Base-by-base conservation (phyloP, 64 coral and sea anemone species). In the Montipora capricornis region DNA sequence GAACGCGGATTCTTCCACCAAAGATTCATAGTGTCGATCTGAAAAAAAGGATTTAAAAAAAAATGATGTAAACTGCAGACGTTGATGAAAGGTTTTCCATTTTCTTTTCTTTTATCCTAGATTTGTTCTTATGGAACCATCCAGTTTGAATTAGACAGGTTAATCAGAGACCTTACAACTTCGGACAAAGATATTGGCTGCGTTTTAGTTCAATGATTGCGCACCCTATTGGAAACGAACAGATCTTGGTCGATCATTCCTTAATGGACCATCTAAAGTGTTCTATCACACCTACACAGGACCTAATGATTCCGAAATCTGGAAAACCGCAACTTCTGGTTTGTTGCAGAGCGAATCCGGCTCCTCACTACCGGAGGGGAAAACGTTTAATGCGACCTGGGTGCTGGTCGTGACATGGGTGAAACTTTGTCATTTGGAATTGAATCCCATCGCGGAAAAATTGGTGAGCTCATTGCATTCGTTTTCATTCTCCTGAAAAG, bases 111-210 rank as follows among this genome's bases (percentile, higher is more conserved):
- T 45, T 11, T 0, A 48, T 67, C 15, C n/a, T 6, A 94, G 92
- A 60, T 89, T 26, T 94, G 92, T 48, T 67, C 62, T 1, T 81
- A 82, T 80, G 92, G 92, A n/a, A 22, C 73, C 8, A 94, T 94
- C 48, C 83, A 85, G 67, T 94, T 94, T 14, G 76, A 80, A 12
- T 11, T 14, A 19, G 46, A 78, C 7, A 47, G 84, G 48, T 15
- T 16, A 62, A 79, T 47, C 44, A 87, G 75, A 50, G 86, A 47
- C 77, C 92, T 3, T 94, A 88, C 77, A 81, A 81, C 9, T 94
- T 94, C 80, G 92, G 92, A 12, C 85, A 94, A 62, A 81, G 76
- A 68, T 88, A 57, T 5, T 85, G 75, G 74, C 76, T 89, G 10
- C 70, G 80, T 20, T 55, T 19, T 15, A 15, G 52, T 8, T 47